Conservation (phyloP, 2,888 invertebrate genomes). For the Exocentrus adspersus region DNA sequence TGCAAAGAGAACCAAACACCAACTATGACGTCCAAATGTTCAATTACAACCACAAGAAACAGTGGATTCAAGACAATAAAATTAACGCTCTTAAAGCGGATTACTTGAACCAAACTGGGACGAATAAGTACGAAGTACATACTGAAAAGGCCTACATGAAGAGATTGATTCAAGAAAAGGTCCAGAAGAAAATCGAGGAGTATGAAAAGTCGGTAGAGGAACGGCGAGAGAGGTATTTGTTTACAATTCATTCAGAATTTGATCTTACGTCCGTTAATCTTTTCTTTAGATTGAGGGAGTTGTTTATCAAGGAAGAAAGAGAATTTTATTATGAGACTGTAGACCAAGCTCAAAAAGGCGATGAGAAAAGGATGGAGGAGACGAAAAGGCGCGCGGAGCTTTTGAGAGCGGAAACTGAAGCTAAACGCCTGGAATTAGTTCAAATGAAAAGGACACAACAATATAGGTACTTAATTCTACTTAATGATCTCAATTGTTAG, state of each 20-base stretch:
- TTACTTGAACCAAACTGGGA: conserved; percentile 15
- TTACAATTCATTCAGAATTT: no score
- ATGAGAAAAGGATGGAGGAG: conserved; percentile 65
- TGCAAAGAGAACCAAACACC: conserved; percentile 52
- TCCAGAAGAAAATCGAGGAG: conserved; percentile 52
- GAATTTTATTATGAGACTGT: conserved; percentile 67
- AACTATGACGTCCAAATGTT: conserved; percentile 49
- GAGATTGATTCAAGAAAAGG: conserved; percentile 51
- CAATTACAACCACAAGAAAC: conserved; percentile 51
- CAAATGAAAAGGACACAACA: conserved; percentile 62
- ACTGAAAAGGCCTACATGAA: conserved; percentile 48
- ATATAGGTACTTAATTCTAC: conserved; percentile 50
- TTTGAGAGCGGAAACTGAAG: conserved; percentile 65
- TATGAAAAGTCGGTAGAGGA: conserved; percentile 54
- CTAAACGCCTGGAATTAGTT: conserved; percentile 66
- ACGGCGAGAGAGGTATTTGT: conserved; percentile 63
- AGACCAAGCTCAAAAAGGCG: conserved; percentile 66
- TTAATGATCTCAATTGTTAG: no score
- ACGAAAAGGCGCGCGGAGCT: conserved; percentile 64
- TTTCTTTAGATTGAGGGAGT: conserved; percentile 61
- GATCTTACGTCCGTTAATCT: no score
- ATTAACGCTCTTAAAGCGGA: conserved; percentile 24
- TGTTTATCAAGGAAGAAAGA: conserved; percentile 67
- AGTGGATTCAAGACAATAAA: conserved; percentile 22
- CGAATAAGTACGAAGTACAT: conserved; percentile 52